Conservation (phyloP, 2,797 vertebrate species). For the Chaetodon trifasciatus region DNA sequence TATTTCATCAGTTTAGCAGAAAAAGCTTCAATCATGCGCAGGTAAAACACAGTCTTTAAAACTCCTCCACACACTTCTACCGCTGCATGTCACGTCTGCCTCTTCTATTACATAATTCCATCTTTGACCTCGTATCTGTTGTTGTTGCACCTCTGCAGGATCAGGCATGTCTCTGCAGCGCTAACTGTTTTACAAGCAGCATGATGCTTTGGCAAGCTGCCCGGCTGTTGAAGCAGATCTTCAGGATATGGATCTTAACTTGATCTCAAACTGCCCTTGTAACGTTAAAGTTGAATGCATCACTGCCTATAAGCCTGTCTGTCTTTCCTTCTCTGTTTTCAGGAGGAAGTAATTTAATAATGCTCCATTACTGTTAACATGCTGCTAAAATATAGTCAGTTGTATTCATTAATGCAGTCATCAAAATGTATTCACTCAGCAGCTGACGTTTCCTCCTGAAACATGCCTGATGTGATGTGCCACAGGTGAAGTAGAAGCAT, state of each 20-base stretch:
- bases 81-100: background rate
- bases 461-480: background rate
- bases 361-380: background rate
- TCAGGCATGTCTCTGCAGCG: conserved; percentile 23
- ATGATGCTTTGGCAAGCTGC: conserved; percentile 21
- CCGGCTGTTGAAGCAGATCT: background rate
- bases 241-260: conserved; percentile 8
- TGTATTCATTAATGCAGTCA: background rate
- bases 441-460: background rate
- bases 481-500: background rate
- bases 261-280: conserved; percentile 1
- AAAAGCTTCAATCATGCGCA: background rate
- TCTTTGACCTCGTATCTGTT: background rate
- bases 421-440: background rate
- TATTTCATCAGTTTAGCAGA: background rate
- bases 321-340: background rate
- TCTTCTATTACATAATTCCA: background rate
- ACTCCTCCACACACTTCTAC: background rate
- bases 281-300: background rate
- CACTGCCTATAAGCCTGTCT: background rate
- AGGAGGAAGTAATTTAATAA: conserved; percentile 12
- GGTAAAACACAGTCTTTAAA: background rate
- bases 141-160: conserved; percentile 33
- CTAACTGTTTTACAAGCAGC: conserved; percentile 11
- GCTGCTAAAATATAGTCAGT: background rate